Evolutionary conservation across 2,888 invertebrate species (phyloP).

Genomic region (Sinodicranocentrus sp.): DNA sequence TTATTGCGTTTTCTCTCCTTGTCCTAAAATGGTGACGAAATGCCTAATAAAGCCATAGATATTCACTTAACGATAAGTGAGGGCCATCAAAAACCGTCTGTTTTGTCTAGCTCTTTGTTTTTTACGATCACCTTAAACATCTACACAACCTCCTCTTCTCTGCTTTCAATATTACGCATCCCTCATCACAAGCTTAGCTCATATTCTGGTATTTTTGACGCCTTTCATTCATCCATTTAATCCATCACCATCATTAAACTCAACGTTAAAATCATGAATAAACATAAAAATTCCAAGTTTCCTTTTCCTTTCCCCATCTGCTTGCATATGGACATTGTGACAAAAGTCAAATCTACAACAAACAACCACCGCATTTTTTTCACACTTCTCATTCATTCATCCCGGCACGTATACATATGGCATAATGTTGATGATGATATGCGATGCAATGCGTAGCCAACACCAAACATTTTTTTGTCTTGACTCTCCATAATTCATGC

Average conservation of each 20-base stretch:
- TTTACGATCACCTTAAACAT: too few species aligned
- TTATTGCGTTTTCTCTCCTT: too few species aligned
- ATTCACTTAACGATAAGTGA: too few species aligned
- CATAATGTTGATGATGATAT: slow-evolving; percentile 9
- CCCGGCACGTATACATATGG: not conserved
- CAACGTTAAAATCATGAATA: slow-evolving; percentile 33
- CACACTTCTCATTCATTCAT: not conserved
- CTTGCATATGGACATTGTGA: slow-evolving; percentile 6
- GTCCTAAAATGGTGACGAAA: too few species aligned
- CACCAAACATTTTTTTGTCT: not conserved
- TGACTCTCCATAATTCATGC: slow-evolving; percentile 15
- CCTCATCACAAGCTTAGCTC: too few species aligned
- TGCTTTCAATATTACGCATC: too few species aligned
- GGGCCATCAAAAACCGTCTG: too few species aligned
- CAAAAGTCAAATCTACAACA: not conserved
- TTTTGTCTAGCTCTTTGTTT: too few species aligned
- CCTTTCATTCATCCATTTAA: too few species aligned
- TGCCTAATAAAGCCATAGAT: too few species aligned
- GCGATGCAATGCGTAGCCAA: not conserved
- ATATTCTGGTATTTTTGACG: too few species aligned
- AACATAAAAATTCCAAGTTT: slow-evolving; percentile 22
- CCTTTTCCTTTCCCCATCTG: not conserved
- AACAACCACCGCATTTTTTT: not conserved
- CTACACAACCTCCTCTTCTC: too few species aligned
- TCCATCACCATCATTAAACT: not conserved